Evolutionary conservation across 92 coral and sea anemone genomes (phyloP), one percentile per base, ranked within the genome.

Genomic region (Zoanthus sociatus): DNA sequence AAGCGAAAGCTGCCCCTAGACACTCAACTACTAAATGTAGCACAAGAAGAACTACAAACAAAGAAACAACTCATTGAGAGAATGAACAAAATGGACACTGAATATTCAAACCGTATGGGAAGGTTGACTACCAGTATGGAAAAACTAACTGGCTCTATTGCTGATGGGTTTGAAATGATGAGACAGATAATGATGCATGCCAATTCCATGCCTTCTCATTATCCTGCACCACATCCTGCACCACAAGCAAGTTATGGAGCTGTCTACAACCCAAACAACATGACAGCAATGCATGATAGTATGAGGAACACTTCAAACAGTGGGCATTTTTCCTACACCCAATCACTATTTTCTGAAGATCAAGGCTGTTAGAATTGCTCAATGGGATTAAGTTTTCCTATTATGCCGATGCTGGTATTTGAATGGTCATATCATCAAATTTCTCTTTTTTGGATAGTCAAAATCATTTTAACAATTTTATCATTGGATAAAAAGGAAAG

Each of bases 151-250:
- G 66, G 66, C 66, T 58, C 66, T 58, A 58, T 58, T 58, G 66
- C 66, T 58, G 66, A 58, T 58, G 66, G 66, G 47, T 37, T 71
- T 71, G 91, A 11, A 58, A 58, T 58, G 66, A 58, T 58, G 66
- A 6, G 66, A 14, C 66, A 58, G 66, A 58, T 58, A 58, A 58
- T 58, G n/a, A 58, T 58, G 66, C 16, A 58, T 11, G 32, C 45
- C 51, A 86, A 44, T 86, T 15, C 90, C 68, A n/a, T 87, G 87
- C 87, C 87, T 56, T 54, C 86, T 17, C 90, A 79, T 56, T 77
- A 58, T 48, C 87, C 87, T 76, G 76, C 87, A 77, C 58, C 7
- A 53, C 58, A 53, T 53, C 58, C 58, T 53, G 58, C 66, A 58
- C 66, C 66, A 58, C 77, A 76, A 45, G 60, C 89, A 30, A 77